phyloP scores from a whole-genome alignment of 2,888 invertebrate species.

The Yponomeuta evonymella region DNA sequence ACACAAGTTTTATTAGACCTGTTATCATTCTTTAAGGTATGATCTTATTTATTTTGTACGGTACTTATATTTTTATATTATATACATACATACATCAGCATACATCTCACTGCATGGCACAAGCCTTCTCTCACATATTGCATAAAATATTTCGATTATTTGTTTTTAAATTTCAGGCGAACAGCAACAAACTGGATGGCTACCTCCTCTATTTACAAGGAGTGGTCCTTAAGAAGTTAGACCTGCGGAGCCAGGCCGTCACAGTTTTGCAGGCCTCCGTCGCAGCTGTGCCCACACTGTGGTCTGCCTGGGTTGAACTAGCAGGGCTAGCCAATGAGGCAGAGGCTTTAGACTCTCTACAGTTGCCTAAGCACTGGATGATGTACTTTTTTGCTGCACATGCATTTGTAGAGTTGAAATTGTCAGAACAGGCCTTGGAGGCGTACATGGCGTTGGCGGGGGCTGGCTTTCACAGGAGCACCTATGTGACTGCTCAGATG shows the following conservation, averaged over 20 bases:
- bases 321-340: conserved; percentile 89
- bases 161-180: conserved; percentile 43
- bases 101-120: no score
- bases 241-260: conserved; percentile 85
- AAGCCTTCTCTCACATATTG: no score
- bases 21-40: conserved; percentile 64
- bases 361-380: conserved; percentile 94
- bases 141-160: no score
- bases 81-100: background rate
- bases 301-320: conserved; percentile 97
- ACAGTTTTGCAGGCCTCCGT: conserved; percentile 87
- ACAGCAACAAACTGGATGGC: conserved; percentile 86
- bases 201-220: conserved; percentile 93
- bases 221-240: conserved; percentile 90
- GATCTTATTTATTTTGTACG: background rate
- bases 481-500: conserved; percentile 93
- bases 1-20: conserved; percentile 63
- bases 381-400: conserved; percentile 94
- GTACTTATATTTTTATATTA: background rate
- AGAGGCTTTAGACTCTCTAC: conserved; percentile 80
- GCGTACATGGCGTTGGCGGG: conserved; percentile 85
- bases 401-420: conserved; percentile 90
- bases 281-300: conserved; percentile 87
- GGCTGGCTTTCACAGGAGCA: conserved; percentile 90
- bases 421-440: conserved; percentile 92